A percentile compares a stretch with the other conserved stretches of the same genome.
These are phyloP conservation scores for Eustalomyia histrio DNA, from an alignment of 2,888 invertebrate species.

Conservation along the genomic window DNA sequence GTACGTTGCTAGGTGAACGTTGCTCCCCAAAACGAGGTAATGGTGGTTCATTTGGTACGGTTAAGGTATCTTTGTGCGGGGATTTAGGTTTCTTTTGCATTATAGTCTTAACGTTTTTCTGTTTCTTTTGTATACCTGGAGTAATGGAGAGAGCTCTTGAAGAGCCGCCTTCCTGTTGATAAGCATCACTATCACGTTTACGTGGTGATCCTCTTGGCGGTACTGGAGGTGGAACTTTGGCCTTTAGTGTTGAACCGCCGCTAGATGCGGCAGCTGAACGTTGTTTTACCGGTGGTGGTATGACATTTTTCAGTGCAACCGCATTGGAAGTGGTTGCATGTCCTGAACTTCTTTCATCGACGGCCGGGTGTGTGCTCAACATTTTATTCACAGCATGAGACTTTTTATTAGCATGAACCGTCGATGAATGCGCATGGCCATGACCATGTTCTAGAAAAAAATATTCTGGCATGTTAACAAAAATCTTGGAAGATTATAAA, in stretches of 20 bases:
- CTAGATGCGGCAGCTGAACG: slow-evolving; percentile 81
- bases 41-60: slow-evolving; percentile 60
- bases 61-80: slow-evolving; percentile 55
- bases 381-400: slow-evolving; percentile 52
- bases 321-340: slow-evolving; percentile 46
- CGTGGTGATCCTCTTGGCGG: slow-evolving; percentile 91
- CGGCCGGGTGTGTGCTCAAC: slow-evolving; percentile 34
- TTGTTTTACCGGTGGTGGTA: slow-evolving; percentile 72
- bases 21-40: slow-evolving; percentile 77
- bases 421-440: slow-evolving; percentile 32
- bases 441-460: slow-evolving; percentile 48
- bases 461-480: not conserved
- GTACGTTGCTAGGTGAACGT: slow-evolving; percentile 78
- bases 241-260: slow-evolving; percentile 82
- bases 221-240: slow-evolving; percentile 92
- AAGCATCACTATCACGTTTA: slow-evolving; percentile 73
- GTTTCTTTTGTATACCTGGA: slow-evolving; percentile 71
- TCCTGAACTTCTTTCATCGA: slow-evolving; percentile 28
- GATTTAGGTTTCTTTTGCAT: slow-evolving; percentile 56
- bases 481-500: not conserved
- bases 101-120: slow-evolving; percentile 63
- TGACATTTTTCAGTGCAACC: slow-evolving; percentile 35
- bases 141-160: slow-evolving; percentile 68
- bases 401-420: slow-evolving; percentile 46
- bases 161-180: slow-evolving; percentile 63